Percentiles rank a stretch among this genome's conserved stretches.
phyloP scores from a whole-genome alignment of 2,113 vertebrate genomes.

The Brienomyrus longianalis region DNA sequence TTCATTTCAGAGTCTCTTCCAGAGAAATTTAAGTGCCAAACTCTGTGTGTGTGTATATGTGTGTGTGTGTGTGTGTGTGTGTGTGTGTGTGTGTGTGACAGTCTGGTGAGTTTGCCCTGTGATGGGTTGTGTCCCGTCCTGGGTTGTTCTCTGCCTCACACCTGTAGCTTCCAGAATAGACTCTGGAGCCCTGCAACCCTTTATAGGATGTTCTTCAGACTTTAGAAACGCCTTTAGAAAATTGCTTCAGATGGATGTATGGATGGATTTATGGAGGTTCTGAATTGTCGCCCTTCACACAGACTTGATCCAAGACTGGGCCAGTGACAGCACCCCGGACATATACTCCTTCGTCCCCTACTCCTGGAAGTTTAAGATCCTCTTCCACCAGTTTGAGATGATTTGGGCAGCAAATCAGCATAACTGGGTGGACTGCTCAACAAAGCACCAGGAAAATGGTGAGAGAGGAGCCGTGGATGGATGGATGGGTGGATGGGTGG shows the following conservation, averaged over 20 bases:
- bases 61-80: no score
- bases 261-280: not conserved
- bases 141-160: not conserved
- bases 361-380: conserved; percentile 92
- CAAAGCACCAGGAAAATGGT: conserved; percentile 98
- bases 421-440: conserved; percentile 98
- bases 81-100: not conserved
- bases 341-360: conserved; percentile 97
- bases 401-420: conserved; percentile 98
- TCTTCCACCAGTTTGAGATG: conserved; percentile 99
- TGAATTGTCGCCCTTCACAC: not conserved
- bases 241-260: not conserved
- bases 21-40: not conserved
- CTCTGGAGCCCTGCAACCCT: not conserved
- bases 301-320: conserved; percentile 98
- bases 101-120: not conserved
- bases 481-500: not conserved
- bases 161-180: not conserved
- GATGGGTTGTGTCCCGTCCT: not conserved
- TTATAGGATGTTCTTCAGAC: not conserved
- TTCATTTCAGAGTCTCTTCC: no score
- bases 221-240: no score
- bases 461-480: conserved; percentile 32
- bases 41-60: not conserved
- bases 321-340: conserved; percentile 88